Conservation (phyloP, 2,888 invertebrate genomes). For the Himalopsyche anomala region DNA sequence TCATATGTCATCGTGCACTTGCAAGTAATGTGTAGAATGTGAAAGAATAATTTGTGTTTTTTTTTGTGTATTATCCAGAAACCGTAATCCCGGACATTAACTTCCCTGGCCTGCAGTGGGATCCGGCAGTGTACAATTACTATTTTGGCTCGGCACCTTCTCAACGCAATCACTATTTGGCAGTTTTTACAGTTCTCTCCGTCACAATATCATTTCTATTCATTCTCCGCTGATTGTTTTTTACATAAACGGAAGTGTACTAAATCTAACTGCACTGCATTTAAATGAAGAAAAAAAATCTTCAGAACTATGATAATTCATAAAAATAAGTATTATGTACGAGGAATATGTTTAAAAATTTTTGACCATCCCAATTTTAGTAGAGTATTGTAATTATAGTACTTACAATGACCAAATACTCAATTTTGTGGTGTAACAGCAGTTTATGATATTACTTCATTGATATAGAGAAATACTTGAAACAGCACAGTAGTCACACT, state of each 20-base stretch:
- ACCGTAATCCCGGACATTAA: constrained; percentile 85
- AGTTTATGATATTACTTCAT: too few relatives aligned
- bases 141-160: constrained; percentile 58
- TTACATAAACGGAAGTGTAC: neutral
- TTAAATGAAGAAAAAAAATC: neutral
- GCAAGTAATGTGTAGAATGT: too few relatives aligned
- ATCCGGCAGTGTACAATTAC: constrained; percentile 69
- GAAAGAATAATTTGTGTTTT: neutral
- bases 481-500: too few relatives aligned
- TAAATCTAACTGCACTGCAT: neutral
- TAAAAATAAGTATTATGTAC: neutral
- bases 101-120: constrained; percentile 79
- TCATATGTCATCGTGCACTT: too few relatives aligned
- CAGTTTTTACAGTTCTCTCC: neutral
- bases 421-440: too few relatives aligned
- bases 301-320: neutral
- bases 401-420: neutral
- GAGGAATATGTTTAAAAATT: neutral
- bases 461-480: too few relatives aligned
- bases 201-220: neutral
- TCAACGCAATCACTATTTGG: constrained; percentile 1
- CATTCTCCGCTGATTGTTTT: neutral
- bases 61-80: constrained; percentile 74
- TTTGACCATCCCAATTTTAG: neutral
- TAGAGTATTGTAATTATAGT: neutral